Evolutionary conservation across 2,888 invertebrate genomes (phyloP), one percentile per base, ranked within the genome.

Genomic region (Lumbricus terrestris): DNA sequence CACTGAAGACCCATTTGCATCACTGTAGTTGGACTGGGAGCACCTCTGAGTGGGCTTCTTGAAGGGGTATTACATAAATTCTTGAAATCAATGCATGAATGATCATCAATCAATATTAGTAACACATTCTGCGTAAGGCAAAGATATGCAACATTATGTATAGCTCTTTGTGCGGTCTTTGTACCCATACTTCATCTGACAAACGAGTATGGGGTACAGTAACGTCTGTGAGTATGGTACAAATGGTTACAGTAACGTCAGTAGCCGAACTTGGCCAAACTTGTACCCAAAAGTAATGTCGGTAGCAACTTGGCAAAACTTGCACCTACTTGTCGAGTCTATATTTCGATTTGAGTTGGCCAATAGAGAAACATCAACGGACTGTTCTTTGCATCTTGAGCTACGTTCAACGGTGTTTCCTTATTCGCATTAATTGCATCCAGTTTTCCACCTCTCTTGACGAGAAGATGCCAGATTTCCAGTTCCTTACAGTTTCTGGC

Each of bases 391-490:
- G 85, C 18, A 6, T 85, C 85, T 34, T 85, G 85, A 23, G 85
- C 85, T 35, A 85, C 18, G 23, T 5, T 85, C 35, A 35, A 15
- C 18, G 85, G 85, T 85, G 85, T 85, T 37, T 85, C 35, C n/a
- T 23, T 37, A 23, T 37, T 85, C 5, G 1, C 16, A 15, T 85
- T 85, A 33, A 15, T 34, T 16, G 23, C 15, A 37, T 85, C 85
- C 34, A 85, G 34, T 23, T 85, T 85, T 34, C 35, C 85, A 23
- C 85, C 85, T 23, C 85, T 5, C 13, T 23, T 37, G 34, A 85
- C 35, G 37, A 85, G 85, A 85, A 85, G 85, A 20, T 85, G 85
- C 85, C 85, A 85, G 34, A 85, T 85, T 20, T 85, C 85, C 35
- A 85, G 85, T 34, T 34, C 85, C 5, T 5, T 34, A 37, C 85